Base-by-base conservation (phyloP, 2,888 invertebrate genomes). In the Busseola fusca region DNA sequence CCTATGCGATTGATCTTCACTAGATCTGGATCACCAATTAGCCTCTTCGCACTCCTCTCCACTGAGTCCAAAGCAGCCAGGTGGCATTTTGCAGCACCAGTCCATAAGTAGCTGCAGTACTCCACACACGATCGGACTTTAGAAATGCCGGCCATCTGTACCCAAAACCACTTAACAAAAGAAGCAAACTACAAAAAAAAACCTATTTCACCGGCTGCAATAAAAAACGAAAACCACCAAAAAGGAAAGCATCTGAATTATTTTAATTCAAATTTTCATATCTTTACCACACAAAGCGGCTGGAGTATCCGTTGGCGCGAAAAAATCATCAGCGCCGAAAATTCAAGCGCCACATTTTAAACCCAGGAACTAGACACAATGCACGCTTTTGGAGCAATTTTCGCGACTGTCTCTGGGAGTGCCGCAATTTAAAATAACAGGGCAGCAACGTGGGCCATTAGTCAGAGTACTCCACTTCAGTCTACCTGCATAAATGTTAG, bases 391-490 rank as follows among this genome's bases (percentile, higher is more conserved):
- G 72, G 74, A 77, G 78, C 81, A 84, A 86, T 87, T 86, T 84
- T 81, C 79, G 75, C 63, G 64, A 60, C 64, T 69, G 78, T 79
- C 76, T 73, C 79, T 72, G 65, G 62, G 56, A 77, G 69, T 67
- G 62, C 67, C 69, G 74, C 84, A 84, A 87, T 86, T 85, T 85
- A 84, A 85, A 87, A 88, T 88, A 86, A 85, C 87, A 85, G 85
- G 81, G 76, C 80, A 78, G 80, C n/a, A 64, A 64, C 42, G 69
- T 67, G 64, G 68, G 69, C 83, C 81, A 88, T 87, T 87, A 85
- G 86, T 83, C 84, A 81, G 77, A 85, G 84, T 80, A 78, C 83
- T 84, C 63, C 10, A 50, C 56, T 60, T 21, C 58, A 54, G 63
- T 65, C 60, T 68, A 64, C 80, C 78, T 82, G 74, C 71, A 78